A percentile compares a stretch with the other conserved stretches of the same genome.
Evolutionary conservation across 2,113 vertebrate genomes (phyloP).

Genomic region (Ahaetulla prasina): DNA sequence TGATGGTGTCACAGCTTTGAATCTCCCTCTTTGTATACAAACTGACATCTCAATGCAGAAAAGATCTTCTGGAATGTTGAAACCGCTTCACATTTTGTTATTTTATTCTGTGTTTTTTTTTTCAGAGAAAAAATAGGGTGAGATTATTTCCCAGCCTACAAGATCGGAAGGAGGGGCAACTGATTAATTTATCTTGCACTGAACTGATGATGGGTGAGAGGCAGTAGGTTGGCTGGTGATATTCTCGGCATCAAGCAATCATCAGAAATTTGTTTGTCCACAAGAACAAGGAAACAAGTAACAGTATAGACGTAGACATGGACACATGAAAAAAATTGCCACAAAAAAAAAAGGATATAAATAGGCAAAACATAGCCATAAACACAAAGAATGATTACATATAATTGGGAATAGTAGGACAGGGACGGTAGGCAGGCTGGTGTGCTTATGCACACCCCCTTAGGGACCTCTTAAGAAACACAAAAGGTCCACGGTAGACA

Average conservation of each 20-base stretch:
- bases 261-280: too few species aligned
- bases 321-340: too few species aligned
- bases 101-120: background rate
- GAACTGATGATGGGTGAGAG: background rate
- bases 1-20: background rate
- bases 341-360: too few species aligned
- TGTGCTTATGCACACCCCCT: too few species aligned
- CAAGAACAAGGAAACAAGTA: too few species aligned
- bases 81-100: background rate
- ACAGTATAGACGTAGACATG: too few species aligned
- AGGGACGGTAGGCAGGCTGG: too few species aligned
- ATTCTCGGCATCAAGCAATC: background rate
- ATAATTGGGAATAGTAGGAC: too few species aligned
- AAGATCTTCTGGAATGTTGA: background rate
- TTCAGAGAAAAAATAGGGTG: background rate
- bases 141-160: background rate
- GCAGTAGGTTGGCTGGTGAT: background rate
- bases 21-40: background rate
- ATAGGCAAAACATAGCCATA: too few species aligned
- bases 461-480: too few species aligned
- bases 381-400: too few species aligned
- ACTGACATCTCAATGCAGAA: rapidly evolving
- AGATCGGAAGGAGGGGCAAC: background rate
- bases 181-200: background rate
- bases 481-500: too few species aligned